Evolutionary conservation across 1,140 invertebrate species (phyloP).

Genomic region (Amyelois transitella): DNA sequence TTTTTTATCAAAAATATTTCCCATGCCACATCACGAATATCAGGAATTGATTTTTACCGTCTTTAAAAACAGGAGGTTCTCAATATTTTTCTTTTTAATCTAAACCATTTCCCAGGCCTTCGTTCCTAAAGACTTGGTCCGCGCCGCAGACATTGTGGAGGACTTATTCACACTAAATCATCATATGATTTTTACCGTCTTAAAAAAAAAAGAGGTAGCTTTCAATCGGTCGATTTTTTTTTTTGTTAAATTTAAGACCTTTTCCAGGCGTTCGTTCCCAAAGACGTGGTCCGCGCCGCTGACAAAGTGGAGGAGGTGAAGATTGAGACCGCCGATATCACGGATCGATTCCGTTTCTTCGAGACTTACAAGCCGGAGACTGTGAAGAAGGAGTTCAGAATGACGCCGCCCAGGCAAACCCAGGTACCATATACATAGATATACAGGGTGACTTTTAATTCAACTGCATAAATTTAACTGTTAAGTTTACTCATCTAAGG

Average conservation of each 20-base stretch:
- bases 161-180: too few relatives aligned
- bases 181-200: too few relatives aligned
- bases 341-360: conserved; percentile 92
- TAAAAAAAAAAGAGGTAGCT: too few relatives aligned
- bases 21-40: too few relatives aligned
- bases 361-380: conserved; percentile 87
- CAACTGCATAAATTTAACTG: too few relatives aligned
- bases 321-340: conserved; percentile 87
- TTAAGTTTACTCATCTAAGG: too few relatives aligned
- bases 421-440: conserved; percentile 27
- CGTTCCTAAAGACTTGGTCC: conserved; percentile 82
- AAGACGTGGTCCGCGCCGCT: conserved; percentile 83
- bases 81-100: too few relatives aligned
- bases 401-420: conserved; percentile 87
- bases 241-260: neutral
- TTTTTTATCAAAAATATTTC: too few relatives aligned
- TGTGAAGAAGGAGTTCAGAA: conserved; percentile 84
- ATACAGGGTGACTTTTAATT: too few relatives aligned
- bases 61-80: too few relatives aligned
- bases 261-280: conserved; percentile 72
- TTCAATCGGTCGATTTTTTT: too few relatives aligned
- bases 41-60: too few relatives aligned
- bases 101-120: conserved; percentile 39
- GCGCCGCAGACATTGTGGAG: conserved; percentile 81
- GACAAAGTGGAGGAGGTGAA: conserved; percentile 84